Evolutionary conservation across 92 coral and sea anemone genomes (phyloP).

Genomic region (Hydrozoanthus gracilis): DNA sequence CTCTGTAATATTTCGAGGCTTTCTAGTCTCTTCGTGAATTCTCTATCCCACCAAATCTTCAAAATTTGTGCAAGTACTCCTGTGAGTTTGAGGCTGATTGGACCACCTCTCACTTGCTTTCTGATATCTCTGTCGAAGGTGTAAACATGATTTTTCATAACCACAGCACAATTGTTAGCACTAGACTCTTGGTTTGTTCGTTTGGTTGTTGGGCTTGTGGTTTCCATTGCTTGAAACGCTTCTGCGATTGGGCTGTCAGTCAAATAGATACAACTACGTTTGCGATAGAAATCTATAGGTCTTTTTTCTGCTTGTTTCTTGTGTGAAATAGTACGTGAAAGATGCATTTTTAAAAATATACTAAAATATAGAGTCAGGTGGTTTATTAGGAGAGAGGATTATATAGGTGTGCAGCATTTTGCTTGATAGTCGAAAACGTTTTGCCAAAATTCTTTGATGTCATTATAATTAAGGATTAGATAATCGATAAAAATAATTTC

Average conservation of each 20-base stretch:
- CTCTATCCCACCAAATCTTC: slow-evolving; percentile 40
- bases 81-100: slow-evolving; percentile 27
- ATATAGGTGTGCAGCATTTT: too few relatives aligned
- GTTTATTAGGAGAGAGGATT: too few relatives aligned
- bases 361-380: too few relatives aligned
- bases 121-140: slow-evolving; percentile 18
- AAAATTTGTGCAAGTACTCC: slow-evolving; percentile 38
- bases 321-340: too few relatives aligned
- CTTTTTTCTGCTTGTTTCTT: too few relatives aligned
- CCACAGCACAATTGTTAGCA: background rate
- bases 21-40: slow-evolving; percentile 3
- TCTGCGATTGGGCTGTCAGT: background rate
- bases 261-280: too few relatives aligned
- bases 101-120: slow-evolving; percentile 40
- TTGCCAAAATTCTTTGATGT: too few relatives aligned
- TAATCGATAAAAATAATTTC: too few relatives aligned
- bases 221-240: slow-evolving; percentile 2
- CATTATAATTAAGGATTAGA: too few relatives aligned
- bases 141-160: slow-evolving; percentile 45
- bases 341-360: too few relatives aligned
- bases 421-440: too few relatives aligned
- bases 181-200: background rate
- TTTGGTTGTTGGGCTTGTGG: slow-evolving; percentile 3
- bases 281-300: too few relatives aligned
- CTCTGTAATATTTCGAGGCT: slow-evolving; percentile 12